phyloP scores from a whole-genome alignment of 2,113 vertebrate species.

The Platanista minor region DNA sequence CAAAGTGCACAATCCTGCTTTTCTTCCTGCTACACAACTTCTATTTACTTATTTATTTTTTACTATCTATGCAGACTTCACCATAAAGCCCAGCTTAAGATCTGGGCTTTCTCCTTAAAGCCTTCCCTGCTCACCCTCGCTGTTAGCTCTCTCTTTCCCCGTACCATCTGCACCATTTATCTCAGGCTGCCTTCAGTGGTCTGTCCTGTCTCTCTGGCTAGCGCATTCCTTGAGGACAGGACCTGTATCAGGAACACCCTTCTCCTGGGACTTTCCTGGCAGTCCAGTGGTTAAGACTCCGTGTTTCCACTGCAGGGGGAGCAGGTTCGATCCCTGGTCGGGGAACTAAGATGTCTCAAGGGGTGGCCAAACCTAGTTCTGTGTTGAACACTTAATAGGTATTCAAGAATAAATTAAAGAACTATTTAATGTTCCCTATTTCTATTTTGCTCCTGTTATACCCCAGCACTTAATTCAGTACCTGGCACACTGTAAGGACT shows the following conservation, averaged over 20 bases:
- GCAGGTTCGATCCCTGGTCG: too few species aligned
- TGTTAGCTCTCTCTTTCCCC: not conserved
- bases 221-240: not conserved
- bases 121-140: fast-evolving
- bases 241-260: not conserved
- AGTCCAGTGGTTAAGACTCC: too few species aligned
- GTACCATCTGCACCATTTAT: not conserved
- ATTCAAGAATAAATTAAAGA: not conserved
- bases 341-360: too few species aligned
- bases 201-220: not conserved
- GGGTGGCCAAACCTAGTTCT: not conserved
- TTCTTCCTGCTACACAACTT: not conserved
- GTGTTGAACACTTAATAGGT: not conserved
- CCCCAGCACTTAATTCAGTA: not conserved
- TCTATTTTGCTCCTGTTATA: not conserved
- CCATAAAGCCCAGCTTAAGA: not conserved
- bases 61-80: not conserved
- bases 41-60: not conserved
- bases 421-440: not conserved
- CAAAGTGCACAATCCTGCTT: not conserved
- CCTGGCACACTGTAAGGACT: not conserved
- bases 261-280: too few species aligned
- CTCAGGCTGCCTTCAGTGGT: not conserved
- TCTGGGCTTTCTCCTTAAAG: not conserved
- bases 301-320: too few species aligned